Percentiles rank a stretch among this genome's conserved stretches.
Evolutionary conservation across 2,888 invertebrate species (phyloP).

Genomic region (Encarsia formosa): DNA sequence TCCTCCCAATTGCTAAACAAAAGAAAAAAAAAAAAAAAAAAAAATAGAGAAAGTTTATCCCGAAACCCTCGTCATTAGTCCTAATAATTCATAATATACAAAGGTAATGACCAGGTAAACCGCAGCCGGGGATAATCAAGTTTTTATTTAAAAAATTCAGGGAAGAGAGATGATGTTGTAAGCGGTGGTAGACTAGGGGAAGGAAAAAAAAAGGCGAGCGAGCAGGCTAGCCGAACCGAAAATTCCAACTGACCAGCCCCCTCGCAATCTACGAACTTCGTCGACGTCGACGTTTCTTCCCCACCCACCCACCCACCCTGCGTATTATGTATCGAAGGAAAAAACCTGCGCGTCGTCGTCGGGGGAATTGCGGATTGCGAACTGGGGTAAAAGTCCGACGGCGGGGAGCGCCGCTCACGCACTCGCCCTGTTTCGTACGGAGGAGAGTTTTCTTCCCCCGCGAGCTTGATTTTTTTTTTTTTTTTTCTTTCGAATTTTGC

Average conservation of each 20-base stretch:
- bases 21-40: too few species aligned
- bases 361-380: constrained; percentile 31
- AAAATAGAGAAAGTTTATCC: too few species aligned
- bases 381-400: constrained; percentile 42
- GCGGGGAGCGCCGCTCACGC: too few species aligned
- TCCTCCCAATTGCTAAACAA: too few species aligned
- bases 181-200: too few species aligned
- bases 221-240: constrained; percentile 3
- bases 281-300: constrained; percentile 12
- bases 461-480: not conserved
- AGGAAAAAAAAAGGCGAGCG: not conserved
- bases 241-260: constrained; percentile 26
- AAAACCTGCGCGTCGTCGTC: constrained; percentile 3
- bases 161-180: too few species aligned
- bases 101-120: too few species aligned
- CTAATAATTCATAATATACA: too few species aligned
- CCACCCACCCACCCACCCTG: not conserved
- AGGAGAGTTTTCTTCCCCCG: constrained; percentile 23
- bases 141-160: too few species aligned
- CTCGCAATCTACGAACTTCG: constrained; percentile 3
- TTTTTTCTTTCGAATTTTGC: not conserved
- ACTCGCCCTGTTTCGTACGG: constrained; percentile 20
- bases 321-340: constrained; percentile 5
- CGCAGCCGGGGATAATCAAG: too few species aligned
- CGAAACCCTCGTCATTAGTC: too few species aligned